Base-by-base conservation (phyloP, 2,888 invertebrate genomes). In the Chirona hameri region DNA sequence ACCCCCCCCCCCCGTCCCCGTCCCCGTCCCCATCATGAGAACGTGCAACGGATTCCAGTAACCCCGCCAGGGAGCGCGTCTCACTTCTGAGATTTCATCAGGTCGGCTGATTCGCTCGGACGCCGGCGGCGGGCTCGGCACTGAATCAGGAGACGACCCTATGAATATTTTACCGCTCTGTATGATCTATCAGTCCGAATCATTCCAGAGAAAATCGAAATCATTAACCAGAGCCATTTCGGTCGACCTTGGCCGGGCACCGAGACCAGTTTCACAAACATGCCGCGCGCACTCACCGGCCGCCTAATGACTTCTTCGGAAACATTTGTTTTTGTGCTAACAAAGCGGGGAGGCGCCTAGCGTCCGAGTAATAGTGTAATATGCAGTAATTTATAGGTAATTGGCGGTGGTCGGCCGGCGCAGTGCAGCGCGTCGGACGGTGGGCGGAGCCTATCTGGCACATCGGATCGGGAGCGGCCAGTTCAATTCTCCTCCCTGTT, bases 371-470 rank as follows among this genome's bases (percentile, higher is more conserved):
- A 31, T 27, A 29, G 72, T 15, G 72, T 72, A 72, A 72, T 72
- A 72, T 72, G 72, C 72, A 72, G 72, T 72, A 72, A 72, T 72
- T 72, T 72, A 72, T 72, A 15, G 72, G 72, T 72, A 72, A 72
- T 72, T 72, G 72, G 72, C 72, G 72, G 14, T 27, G 18, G 3
- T 4, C 15, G 72, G 31, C 1, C 31, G 72, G 72, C 72, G 15
- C 5, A 29, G 72, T 15, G 72, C 72, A 15, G 72, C 18, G 18
- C 10, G 15, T 31, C 31, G 18, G 72, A 18, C 15, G 72, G 72
- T 27, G 72, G 72, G 72, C 72, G 72, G 72, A 29, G 72, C 72
- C 29, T 72, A 72, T 72, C 72, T 31, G 72, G 5, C 72, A 15
- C 14, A 72, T 72, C 72, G 31, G 72, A 15, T 27, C 72, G 29